Evolutionary conservation across 2,113 vertebrate species (phyloP), one percentile per base, ranked within the genome.

Genomic region (Actenoides lindsayi): DNA sequence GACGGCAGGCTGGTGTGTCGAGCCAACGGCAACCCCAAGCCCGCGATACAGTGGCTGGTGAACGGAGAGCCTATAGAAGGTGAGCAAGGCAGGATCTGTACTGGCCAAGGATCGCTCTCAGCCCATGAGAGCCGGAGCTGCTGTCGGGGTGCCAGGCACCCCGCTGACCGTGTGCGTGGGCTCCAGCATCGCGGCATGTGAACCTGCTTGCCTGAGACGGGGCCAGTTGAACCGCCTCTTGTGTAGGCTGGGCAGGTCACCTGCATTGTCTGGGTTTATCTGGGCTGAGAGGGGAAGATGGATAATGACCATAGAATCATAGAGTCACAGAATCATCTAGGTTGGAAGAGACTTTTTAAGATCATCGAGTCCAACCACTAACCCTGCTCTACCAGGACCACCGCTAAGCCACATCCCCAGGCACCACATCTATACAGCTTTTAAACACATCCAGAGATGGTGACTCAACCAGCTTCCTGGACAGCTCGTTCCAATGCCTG

Each of bases 11-110:
- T 99, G 53, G 98, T 99, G 82, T 99, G 99, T 94, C 98, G 99
- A 24, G 99, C 99, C 94, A 99, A 98, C 1, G 99, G 99, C 23
- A 99, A 99, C 93, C 99, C 99, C n/a, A 99, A 99, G 71, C 99
- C 99, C 4, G 97, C 95, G 5, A 98, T 99, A 51, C 98, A 99
- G 96, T 99, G 99, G 99, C 95, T 99, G 93, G 96, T 99, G 96
- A 99, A 99, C 0, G 99, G 99, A 18, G 98, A 99, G 16, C 98
- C 99, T 4, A 97, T 99, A 21, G 98, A 99, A 28, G 97, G 99
- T 99, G 96, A 97, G 98, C 64, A 20, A 12, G 30, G 35, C 54
- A 13, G 15, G 6, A 5, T 0, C 42, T 21, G 65, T 1, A 10
- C 33, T 13, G 21, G 56, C 67, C 42, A 6, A 20, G 81, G 44